A percentile compares a stretch with the other conserved stretches of the same genome.
These are phyloP conservation scores for Halocynthia aurantium DNA, from an alignment of 23 tunicate species.

Conservation along the genomic window DNA sequence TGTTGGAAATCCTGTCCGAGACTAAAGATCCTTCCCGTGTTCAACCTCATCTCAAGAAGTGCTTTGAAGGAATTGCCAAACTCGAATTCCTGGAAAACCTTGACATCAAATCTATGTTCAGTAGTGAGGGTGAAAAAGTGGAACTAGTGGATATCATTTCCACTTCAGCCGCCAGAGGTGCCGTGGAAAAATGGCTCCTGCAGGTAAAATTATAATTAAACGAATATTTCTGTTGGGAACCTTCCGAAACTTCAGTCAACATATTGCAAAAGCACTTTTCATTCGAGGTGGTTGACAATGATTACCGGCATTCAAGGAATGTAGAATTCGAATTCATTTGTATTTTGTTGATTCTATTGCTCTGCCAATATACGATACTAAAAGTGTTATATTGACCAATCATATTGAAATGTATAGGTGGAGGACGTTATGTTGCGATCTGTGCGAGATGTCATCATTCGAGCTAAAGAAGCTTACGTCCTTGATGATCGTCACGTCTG, in stretches of 20 bases:
- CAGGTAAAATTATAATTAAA: conserved; percentile 26
- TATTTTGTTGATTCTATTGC: too few species aligned
- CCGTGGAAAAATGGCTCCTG: conserved; percentile 96
- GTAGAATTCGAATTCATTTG: too few species aligned
- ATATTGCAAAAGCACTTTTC: too few species aligned
- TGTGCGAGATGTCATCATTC: conserved; percentile 87
- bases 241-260: too few species aligned
- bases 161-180: conserved; percentile 92
- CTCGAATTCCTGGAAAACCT: conserved; percentile 91
- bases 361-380: too few species aligned
- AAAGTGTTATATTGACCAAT: neutral
- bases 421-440: conserved; percentile 89
- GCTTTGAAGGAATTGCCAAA: conserved; percentile 98
- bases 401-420: conserved; percentile 31
- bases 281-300: too few species aligned
- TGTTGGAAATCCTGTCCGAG: conserved; percentile 97
- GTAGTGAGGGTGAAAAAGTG: conserved; percentile 87
- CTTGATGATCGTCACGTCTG: conserved; percentile 60
- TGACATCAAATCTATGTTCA: conserved; percentile 93
- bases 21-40: conserved; percentile 99
- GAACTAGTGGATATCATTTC: conserved; percentile 86
- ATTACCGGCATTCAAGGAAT: too few species aligned
- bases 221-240: too few species aligned
- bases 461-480: conserved; percentile 81
- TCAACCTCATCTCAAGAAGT: conserved; percentile 97